Evolutionary conservation across 53 echinoderm and acorn worm species (phyloP), one percentile per base, ranked within the genome.

Genomic region (Mesocentrotus franciscanus): DNA sequence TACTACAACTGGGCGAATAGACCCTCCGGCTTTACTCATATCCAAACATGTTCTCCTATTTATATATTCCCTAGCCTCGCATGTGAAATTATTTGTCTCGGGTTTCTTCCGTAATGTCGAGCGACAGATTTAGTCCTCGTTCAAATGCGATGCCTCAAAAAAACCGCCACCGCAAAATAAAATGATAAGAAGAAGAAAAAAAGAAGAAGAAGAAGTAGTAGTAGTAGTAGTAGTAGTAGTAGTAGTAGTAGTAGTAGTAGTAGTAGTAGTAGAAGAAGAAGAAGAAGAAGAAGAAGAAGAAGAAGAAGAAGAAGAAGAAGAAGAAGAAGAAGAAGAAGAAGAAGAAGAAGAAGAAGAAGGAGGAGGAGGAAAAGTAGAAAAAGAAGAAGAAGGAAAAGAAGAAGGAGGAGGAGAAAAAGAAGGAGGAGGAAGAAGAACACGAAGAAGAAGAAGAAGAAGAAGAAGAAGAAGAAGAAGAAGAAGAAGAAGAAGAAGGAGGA

Each of bases 11-110:
- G 85, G 85, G 85, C 85, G 85, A 85, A 24, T 11, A 56, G 26
- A 57, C 85, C 85, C 57, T 26, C 49, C n/a, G 85, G 85, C n/a
- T 39, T 26, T 85, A 22, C 22, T 57, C 85, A 57, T 85, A 85
- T 85, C 22, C 20, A 85, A 85, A 85, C 85, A 85, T 85, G 56
- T 56, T 85, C 85, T 26, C 85, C 85, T 85, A 85, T 85, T 85
- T 85, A 85, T 57, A 57, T 85, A 85, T 85, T 85, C 85, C 85
- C 85, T 26, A 27, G 84, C 84, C 55, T 85, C 56, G 85, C 85
- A 85, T 57, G 55, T n/a, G 49, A 85, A 85, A 85, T 85, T 85
- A 55, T 85, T 85, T 85, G 49, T 76, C 85, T 57, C 85, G 85
- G 24, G 85, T 57, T 85, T 85, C 76, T 13, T 10, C 15, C 76